These are phyloP conservation scores for Gonatopus flavifemur DNA, from an alignment of 1,140 invertebrate genomes.

Conservation along the genomic window DNA sequence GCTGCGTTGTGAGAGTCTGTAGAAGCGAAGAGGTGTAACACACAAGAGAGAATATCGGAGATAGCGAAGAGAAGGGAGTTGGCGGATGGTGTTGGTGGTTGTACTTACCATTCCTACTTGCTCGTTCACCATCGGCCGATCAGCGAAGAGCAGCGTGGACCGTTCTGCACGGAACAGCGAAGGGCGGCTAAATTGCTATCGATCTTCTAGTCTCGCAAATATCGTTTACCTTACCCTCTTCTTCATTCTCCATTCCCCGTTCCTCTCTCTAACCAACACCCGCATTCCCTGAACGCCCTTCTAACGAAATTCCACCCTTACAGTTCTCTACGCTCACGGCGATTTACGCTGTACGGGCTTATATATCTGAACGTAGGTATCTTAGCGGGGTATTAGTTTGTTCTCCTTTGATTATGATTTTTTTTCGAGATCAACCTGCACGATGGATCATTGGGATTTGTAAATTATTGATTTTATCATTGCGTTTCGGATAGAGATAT, in stretches of 20 bases:
- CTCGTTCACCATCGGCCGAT: too few relatives aligned
- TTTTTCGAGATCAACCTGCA: too few relatives aligned
- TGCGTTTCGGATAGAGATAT: too few relatives aligned
- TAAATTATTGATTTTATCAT: too few relatives aligned
- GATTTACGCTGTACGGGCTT: too few relatives aligned
- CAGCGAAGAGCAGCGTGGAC: not conserved
- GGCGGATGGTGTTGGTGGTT: constrained; percentile 19
- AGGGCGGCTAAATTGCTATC: constrained; percentile 43
- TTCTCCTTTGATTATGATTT: too few relatives aligned
- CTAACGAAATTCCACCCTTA: too few relatives aligned
- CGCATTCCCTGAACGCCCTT: constrained; percentile 11
- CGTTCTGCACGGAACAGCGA: constrained; percentile 26
- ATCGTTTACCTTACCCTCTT: constrained; percentile 38
- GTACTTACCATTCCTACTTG: too few relatives aligned
- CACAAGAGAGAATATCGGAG: not conserved
- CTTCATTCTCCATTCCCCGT: constrained; percentile 8
- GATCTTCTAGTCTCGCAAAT: constrained; percentile 34
- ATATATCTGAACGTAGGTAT: too few relatives aligned
- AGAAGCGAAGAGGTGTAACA: constrained; percentile 2
- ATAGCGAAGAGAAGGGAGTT: not conserved
- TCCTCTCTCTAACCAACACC: not conserved
- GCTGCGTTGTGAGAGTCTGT: constrained; percentile 4
- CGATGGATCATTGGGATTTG: too few relatives aligned
- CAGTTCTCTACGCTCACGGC: too few relatives aligned
- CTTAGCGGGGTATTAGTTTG: too few relatives aligned